Evolutionary conservation across 2,888 invertebrate species (phyloP).

Genomic region (Salpingus planirostris): DNA sequence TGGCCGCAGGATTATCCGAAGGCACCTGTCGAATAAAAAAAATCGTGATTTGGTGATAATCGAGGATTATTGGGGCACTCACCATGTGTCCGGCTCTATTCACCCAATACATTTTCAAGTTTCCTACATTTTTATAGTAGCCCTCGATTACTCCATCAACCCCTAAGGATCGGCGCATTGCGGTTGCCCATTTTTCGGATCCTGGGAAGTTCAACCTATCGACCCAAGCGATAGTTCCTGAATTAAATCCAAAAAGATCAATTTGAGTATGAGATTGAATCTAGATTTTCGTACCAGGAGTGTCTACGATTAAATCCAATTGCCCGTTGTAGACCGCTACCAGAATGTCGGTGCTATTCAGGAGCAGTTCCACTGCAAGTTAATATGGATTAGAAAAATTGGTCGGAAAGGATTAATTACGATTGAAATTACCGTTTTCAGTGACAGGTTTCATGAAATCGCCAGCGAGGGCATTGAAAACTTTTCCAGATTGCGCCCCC

Average conservation of each 20-base stretch:
- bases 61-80: too few relatives aligned
- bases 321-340: constrained; percentile 70
- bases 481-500: constrained; percentile 42
- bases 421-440: constrained; percentile 47
- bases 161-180: constrained; percentile 49
- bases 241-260: constrained; percentile 2
- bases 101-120: constrained; percentile 70
- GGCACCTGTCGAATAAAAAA: constrained; percentile 6
- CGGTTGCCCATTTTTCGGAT: constrained; percentile 47
- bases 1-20: constrained; percentile 9
- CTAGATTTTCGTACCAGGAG: constrained; percentile 50
- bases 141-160: constrained; percentile 59
- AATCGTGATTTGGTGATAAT: neutral
- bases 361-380: constrained; percentile 62
- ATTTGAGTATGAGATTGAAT: neutral
- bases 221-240: constrained; percentile 51
- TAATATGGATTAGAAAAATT: constrained; percentile 9
- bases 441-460: constrained; percentile 70
- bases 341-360: constrained; percentile 58
- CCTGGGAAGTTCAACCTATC: constrained; percentile 47
- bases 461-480: constrained; percentile 49
- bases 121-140: constrained; percentile 58
- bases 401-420: neutral
- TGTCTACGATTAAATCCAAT: constrained; percentile 76
- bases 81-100: constrained; percentile 73